phyloP scores from a whole-genome alignment of 2,797 vertebrate species.

The Hydrophis major region DNA sequence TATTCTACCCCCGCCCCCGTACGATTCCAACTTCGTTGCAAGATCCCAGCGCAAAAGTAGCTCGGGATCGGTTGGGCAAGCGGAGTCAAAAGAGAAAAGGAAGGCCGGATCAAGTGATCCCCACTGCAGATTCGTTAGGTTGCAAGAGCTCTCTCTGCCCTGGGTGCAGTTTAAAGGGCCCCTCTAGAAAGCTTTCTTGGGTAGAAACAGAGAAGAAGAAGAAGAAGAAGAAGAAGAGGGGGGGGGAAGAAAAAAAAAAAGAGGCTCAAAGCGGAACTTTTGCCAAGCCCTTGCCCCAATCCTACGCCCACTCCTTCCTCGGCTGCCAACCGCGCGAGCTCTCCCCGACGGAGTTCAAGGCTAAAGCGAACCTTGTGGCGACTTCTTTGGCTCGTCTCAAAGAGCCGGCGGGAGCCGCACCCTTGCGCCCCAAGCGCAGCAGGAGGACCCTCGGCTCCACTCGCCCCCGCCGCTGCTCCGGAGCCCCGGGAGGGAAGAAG shows the following conservation, averaged over 20 bases:
- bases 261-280: no score
- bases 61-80: background rate
- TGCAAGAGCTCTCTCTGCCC: background rate
- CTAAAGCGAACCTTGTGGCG: background rate
- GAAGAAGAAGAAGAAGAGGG: accelerated
- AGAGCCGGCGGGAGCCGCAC: background rate
- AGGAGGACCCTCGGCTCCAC: no score
- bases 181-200: background rate
- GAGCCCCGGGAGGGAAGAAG: background rate
- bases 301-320: background rate
- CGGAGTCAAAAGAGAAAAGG: no score
- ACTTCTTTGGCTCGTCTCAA: background rate
- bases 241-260: accelerated
- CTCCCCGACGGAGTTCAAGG: background rate
- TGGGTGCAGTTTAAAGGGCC: background rate
- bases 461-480: background rate
- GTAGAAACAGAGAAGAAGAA: no score
- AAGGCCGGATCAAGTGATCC: background rate
- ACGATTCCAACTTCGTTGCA: no score
- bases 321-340: background rate
- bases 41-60: no score
- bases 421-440: background rate
- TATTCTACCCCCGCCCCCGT: no score
- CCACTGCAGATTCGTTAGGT: background rate
- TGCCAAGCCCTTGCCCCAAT: background rate